Base-by-base conservation (phyloP, 2,113 vertebrate species). In the Verasper variegatus region DNA sequence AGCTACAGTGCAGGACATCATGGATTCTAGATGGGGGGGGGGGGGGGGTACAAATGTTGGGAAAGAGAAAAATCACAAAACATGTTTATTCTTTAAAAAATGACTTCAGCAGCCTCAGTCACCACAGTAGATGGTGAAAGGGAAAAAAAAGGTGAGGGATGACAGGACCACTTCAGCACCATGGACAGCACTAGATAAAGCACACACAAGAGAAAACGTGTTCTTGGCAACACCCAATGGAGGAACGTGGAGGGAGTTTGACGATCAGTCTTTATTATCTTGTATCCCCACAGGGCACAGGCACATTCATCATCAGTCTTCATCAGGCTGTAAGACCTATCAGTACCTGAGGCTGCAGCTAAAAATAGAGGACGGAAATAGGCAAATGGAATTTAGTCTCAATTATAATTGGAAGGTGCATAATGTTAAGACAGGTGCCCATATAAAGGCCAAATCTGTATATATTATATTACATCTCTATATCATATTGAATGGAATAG, bases 1-100 rank as follows among this genome's bases (percentile, higher is more conserved):
- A 85, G 68, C 74, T 80, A 76, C 67, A 74, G 68, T n/a, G 68
- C 42, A 77, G 58, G 67, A 82, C 92, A 90, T 91, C 71, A 17
- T 87, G 84, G 74, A 76, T 71, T 85, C 92, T 91, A 81, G 20
- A 85, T 27, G 27, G 14, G 35, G 75, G 73, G 66, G n/a, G 10
- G 6, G 26, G 76, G 73, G 70, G 20, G 35, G 52, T 31, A 84
- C 45, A 82, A 2, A 75, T 5, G 62, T 61, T 56, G 0, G 71
- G 12, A 54, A 23, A 69, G 24, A 65, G 42, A 60, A 17, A 57
- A 55, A 49, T 68, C n/a, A 56, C 51, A 14, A 54, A 18, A 49
- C 45, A 49, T 31, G 14, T 49, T 17, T 49, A 18, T 18, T 54
- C 18, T 31, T 31, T 31, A 51, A 51, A 51, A 21, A 55, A n/a